Evolutionary conservation across 2,113 vertebrate species (phyloP).

Genomic region (Bathybates hornii): DNA sequence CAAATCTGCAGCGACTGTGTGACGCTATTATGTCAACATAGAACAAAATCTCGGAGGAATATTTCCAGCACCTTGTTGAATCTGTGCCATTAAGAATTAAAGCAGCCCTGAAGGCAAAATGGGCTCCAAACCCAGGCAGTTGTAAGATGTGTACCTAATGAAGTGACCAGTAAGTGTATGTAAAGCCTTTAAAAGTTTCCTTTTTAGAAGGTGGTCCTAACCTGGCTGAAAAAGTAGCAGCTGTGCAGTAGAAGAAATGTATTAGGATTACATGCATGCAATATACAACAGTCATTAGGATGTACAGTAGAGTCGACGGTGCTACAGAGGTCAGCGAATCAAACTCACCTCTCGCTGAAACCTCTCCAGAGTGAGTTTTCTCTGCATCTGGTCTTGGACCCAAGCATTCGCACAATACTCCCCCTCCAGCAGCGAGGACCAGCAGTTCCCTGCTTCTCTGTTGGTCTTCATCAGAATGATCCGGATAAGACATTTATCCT

Average conservation of each 20-base stretch:
- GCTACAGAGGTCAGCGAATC: background rate
- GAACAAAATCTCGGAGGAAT: background rate
- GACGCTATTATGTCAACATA: background rate
- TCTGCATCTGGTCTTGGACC: constrained; percentile 98
- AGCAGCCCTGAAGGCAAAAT: background rate
- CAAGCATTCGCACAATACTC: constrained; percentile 89
- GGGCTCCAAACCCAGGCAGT: background rate
- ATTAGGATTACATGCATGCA: background rate
- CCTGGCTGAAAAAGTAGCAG: background rate
- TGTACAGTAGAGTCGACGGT: background rate
- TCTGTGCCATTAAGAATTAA: background rate
- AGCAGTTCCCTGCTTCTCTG: constrained; percentile 92
- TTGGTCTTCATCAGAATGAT: constrained; percentile 94
- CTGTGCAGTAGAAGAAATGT: background rate
- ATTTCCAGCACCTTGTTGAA: background rate
- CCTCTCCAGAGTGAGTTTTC: constrained; percentile 91
- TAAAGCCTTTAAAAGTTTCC: background rate
- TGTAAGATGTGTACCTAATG: background rate
- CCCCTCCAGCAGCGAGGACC: constrained; percentile 89
- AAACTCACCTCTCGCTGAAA: constrained; percentile 90
- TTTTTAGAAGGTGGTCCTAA: background rate
- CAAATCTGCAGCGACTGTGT: background rate
- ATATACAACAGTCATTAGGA: background rate
- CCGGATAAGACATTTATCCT: constrained; percentile 89
- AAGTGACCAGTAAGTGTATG: background rate